These are phyloP conservation scores for Yasuhikotakia modesta DNA, from an alignment of 2,797 vertebrate species.

Conservation along the genomic window DNA sequence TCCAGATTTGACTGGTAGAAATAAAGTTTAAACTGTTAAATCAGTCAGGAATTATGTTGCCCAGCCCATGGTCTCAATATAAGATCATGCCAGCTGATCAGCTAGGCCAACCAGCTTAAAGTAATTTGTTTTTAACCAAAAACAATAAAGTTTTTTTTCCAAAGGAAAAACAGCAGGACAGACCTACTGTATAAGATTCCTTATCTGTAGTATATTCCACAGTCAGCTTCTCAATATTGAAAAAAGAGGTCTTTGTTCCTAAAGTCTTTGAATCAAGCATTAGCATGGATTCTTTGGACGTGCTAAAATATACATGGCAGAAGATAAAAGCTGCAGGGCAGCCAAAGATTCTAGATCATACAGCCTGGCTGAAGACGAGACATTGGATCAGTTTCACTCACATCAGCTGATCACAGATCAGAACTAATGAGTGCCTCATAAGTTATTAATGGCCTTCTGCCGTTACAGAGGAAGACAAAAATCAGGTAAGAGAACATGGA, in stretches of 20 bases:
- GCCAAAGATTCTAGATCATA: slow-evolving; percentile 24
- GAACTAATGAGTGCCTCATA: slow-evolving; percentile 70
- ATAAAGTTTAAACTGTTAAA: too few species aligned
- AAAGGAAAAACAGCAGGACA: neutral
- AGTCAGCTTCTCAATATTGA: neutral
- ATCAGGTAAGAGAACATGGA: slow-evolving; percentile 40
- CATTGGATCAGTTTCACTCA: slow-evolving; percentile 70
- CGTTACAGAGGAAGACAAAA: slow-evolving; percentile 59
- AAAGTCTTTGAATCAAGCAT: neutral
- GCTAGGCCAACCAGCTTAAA: too few species aligned
- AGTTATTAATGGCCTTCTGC: slow-evolving; percentile 73
- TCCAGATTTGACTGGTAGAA: too few species aligned
- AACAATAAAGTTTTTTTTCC: too few species aligned
- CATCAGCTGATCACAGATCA: slow-evolving; percentile 65
- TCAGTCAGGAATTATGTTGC: too few species aligned
- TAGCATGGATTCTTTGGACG: slow-evolving; percentile 15
- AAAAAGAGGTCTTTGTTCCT: slow-evolving; percentile 22
- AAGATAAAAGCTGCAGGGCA: slow-evolving; percentile 53
- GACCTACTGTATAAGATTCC: too few species aligned
- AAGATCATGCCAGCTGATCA: too few species aligned
- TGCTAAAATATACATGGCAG: slow-evolving; percentile 46
- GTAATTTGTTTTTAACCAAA: too few species aligned
- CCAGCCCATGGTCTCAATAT: too few species aligned
- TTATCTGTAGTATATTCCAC: neutral
- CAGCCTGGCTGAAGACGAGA: slow-evolving; percentile 32